A percentile compares a stretch with the other conserved stretches of the same genome.
Conservation (phyloP, 2,888 invertebrate genomes). For the Metalampra italica region DNA sequence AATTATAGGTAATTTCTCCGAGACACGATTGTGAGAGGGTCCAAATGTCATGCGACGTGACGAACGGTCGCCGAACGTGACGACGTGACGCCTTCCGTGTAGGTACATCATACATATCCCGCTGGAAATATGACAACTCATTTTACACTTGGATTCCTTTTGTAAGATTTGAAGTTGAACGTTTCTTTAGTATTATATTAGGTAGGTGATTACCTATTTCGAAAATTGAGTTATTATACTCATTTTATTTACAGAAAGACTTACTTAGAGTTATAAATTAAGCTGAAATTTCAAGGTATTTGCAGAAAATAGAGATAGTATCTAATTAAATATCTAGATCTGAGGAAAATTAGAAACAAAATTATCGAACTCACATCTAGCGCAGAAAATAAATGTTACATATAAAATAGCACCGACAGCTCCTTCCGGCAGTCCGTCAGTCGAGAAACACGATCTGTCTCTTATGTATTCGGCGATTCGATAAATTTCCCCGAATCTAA, state of each 20-base stretch:
- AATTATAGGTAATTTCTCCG: background rate
- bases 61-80: constrained; percentile 38
- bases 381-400: too few species aligned
- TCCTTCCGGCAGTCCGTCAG: constrained; percentile 14
- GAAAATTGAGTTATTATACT: too few species aligned
- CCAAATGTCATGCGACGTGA: constrained; percentile 33
- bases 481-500: constrained; percentile 47
- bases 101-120: constrained; percentile 19
- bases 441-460: constrained; percentile 32
- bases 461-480: constrained; percentile 33
- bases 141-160: constrained; percentile 12
- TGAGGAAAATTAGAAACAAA: too few species aligned
- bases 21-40: constrained; percentile 25
- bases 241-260: too few species aligned
- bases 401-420: constrained; percentile 24
- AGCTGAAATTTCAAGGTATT: too few species aligned
- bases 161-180: too few species aligned
- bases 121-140: constrained; percentile 25
- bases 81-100: constrained; percentile 24
- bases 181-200: too few species aligned
- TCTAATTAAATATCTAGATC: too few species aligned
- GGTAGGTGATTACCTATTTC: too few species aligned
- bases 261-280: too few species aligned
- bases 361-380: too few species aligned
- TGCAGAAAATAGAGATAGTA: too few species aligned